Evolutionary conservation across 2,888 invertebrate genomes (phyloP).

Genomic region (Myopa testacea): DNA sequence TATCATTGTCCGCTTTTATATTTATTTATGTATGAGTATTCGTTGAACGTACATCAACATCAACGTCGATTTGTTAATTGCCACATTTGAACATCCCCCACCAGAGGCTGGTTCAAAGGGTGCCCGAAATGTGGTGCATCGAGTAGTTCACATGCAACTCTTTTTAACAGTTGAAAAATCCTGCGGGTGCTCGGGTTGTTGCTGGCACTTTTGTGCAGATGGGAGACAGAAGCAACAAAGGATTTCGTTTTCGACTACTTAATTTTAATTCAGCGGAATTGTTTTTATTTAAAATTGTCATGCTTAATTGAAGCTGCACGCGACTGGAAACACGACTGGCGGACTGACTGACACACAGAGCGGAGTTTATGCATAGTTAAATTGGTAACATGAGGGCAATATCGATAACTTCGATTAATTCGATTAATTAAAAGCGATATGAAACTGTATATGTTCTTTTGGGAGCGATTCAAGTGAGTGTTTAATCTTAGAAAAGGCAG

Average conservation of each 20-base stretch:
- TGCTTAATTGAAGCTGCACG: slow-evolving; percentile 3
- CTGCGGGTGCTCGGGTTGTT: slow-evolving; percentile 8
- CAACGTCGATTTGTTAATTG: slow-evolving; percentile 1
- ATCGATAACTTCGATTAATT: slow-evolving; percentile 12
- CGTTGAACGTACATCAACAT: neutral
- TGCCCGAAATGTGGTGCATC: neutral
- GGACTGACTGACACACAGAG: neutral
- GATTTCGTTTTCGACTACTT: neutral
- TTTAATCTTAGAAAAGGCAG: too few species aligned
- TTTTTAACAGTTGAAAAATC: neutral
- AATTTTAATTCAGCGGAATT: neutral
- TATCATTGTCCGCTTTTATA: neutral
- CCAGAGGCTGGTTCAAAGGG: neutral
- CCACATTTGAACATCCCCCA: neutral
- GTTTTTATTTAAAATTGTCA: neutral
- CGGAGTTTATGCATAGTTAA: neutral
- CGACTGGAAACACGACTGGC: neutral
- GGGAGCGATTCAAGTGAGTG: neutral
- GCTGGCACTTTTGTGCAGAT: neutral
- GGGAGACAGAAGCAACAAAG: neutral
- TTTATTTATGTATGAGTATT: too few species aligned
- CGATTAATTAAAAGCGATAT: neutral
- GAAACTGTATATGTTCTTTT: neutral
- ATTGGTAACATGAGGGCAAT: neutral
- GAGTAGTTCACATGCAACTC: neutral